These are phyloP conservation scores for Gyps fulvus DNA, from an alignment of 2,113 vertebrate species.

Conservation along the genomic window DNA sequence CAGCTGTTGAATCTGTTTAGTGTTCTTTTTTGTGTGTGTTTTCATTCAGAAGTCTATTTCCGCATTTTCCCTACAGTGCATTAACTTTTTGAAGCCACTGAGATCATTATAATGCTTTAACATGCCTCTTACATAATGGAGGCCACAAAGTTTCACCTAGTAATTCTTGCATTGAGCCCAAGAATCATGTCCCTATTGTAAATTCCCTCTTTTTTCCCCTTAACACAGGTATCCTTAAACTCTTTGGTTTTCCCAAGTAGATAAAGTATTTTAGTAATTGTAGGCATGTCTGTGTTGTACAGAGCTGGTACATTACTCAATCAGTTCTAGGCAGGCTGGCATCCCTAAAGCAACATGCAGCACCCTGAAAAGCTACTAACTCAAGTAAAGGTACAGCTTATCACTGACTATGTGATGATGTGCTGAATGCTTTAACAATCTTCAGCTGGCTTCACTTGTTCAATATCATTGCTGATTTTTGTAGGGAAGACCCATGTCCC, in stretches of 20 bases:
- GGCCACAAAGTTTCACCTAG: background rate
- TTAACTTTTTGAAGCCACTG: background rate
- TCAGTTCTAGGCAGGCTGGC: background rate
- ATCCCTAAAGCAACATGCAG: background rate
- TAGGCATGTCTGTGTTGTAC: background rate
- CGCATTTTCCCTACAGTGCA: rapidly evolving
- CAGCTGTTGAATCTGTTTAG: background rate
- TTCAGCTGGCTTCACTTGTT: background rate
- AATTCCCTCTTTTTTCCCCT: background rate
- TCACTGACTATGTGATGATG: rapidly evolving
- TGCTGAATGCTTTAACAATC: background rate
- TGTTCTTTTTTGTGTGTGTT: no score
- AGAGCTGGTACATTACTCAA: background rate
- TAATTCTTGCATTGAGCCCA: background rate
- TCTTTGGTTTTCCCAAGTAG: background rate
- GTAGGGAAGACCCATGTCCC: background rate
- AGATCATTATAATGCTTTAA: background rate
- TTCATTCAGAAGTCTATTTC: background rate
- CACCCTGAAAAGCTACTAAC: background rate
- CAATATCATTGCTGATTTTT: background rate
- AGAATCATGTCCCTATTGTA: background rate
- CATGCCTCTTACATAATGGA: background rate
- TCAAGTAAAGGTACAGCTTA: background rate
- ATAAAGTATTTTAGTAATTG: background rate
- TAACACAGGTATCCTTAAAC: background rate